Evolutionary conservation across 2,888 invertebrate genomes (phyloP).

Genomic region (Luperina nickerlii): DNA sequence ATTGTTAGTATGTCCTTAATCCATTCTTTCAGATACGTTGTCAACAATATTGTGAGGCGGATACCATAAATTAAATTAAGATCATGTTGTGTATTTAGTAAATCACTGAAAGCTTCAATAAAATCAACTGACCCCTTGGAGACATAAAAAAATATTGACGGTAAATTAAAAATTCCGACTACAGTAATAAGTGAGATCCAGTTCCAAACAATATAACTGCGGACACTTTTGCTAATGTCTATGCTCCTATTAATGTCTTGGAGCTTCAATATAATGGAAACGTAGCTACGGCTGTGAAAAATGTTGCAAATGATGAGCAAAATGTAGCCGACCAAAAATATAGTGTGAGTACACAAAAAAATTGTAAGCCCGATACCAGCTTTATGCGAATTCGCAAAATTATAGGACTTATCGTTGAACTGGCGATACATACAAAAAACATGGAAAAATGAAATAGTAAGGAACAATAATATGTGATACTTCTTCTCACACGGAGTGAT

Average conservation of each 20-base stretch:
- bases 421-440: rapidly evolving
- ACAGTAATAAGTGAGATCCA: too few species aligned
- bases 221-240: too few species aligned
- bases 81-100: background rate
- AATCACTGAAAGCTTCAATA: rapidly evolving
- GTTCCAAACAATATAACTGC: too few species aligned
- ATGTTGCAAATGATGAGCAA: too few species aligned
- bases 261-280: too few species aligned
- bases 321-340: background rate
- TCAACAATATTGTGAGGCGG: slow-evolving; percentile 3
- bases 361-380: too few species aligned
- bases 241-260: too few species aligned
- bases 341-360: background rate
- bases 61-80: slow-evolving; percentile 13
- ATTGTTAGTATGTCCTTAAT: background rate
- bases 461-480: background rate
- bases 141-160: too few species aligned
- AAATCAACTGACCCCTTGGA: background rate
- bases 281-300: too few species aligned
- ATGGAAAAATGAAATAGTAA: background rate
- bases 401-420: too few species aligned
- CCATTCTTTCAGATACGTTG: slow-evolving; percentile 3
- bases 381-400: rapidly evolving
- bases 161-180: too few species aligned
- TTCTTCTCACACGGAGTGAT: slow-evolving; percentile 15